Evolutionary conservation across 2,113 vertebrate genomes (phyloP), one percentile per base, ranked within the genome.

Genomic region (Stegastes partitus): DNA sequence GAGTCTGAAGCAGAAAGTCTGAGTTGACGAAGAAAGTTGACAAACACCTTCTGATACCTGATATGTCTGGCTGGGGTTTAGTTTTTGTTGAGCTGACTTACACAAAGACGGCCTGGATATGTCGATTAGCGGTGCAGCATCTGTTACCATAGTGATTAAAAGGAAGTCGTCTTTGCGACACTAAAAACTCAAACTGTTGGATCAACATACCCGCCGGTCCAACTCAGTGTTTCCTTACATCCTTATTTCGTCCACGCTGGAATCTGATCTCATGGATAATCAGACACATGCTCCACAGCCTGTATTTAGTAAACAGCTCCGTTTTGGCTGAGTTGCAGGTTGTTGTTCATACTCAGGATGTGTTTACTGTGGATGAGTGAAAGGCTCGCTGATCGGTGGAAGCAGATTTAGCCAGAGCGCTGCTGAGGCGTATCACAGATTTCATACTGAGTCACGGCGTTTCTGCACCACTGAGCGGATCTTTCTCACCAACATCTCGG

Each of bases 361-460:
- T 77, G 50, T 68, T 67, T 34, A 22, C 15, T 53, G 28, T 74
- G 58, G 34, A 64, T 63, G 42, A 49, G 14, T 21, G 26, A 71
- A 28, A 45, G 26, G 26, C 2, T 14, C 47, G 44, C 37, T 65
- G 53, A 58, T 21, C 26, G 22, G 4, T 23, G 26, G 31, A 47
- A 56, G 5, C 49, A 22, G 16, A 26, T 67, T 28, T 28, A 5
- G 12, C 31, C 25, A 12, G 42, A 28, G 21, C 28, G 55, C 45
- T 54, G 21, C n/a, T 47, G 68, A 82, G 28, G 18, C 42, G 37
- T 16, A 5, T 53, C 7, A 19, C 57, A 68, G 34, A 70, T 65
- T 58, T 68, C 10, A 15, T 22, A 31, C 49, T 11, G 51, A 68
- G 68, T 64, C 25, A 68, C 63, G 56, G 56, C 53, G 34, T 58